A percentile compares a stretch with the other conserved stretches of the same genome.
These are phyloP conservation scores for Apocrypta bakeri DNA, from an alignment of 1,140 invertebrate species.

Conservation along the genomic window DNA sequence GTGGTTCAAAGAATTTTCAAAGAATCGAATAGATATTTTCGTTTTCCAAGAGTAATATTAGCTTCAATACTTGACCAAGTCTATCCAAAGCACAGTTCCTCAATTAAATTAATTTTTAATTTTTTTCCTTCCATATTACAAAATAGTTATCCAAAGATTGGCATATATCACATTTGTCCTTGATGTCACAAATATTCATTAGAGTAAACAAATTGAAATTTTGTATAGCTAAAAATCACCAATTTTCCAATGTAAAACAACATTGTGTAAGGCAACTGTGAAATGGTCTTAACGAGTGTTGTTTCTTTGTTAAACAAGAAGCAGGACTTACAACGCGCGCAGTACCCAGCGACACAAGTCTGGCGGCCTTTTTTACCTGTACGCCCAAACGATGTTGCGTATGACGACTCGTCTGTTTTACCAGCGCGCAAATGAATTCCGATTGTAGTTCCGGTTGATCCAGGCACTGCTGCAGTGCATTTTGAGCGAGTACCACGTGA, in stretches of 20 bases:
- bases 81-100: conserved; percentile 69
- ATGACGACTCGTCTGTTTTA: conserved; percentile 94
- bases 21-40: conserved; percentile 37
- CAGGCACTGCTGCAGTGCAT: conserved; percentile 92
- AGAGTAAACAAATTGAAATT: too few species aligned
- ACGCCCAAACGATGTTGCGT: conserved; percentile 88
- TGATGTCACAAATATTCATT: too few species aligned
- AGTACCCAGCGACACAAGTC: conserved; percentile 74
- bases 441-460: conserved; percentile 92
- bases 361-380: conserved; percentile 86
- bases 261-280: conserved; percentile 26
- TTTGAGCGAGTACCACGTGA: conserved; percentile 95
- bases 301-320: conserved; percentile 71
- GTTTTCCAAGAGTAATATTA: conserved; percentile 14
- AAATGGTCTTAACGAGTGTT: conserved; percentile 1
- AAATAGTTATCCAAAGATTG: too few species aligned
- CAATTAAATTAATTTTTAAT: background rate
- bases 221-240: background rate
- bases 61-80: conserved; percentile 72
- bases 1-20: conserved; percentile 22
- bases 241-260: background rate
- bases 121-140: background rate
- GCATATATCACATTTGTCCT: too few species aligned
- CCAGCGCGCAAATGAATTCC: conserved; percentile 92
- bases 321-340: conserved; percentile 78